A percentile compares a stretch with the other conserved stretches of the same genome.
Conservation (phyloP, 2,888 invertebrate genomes). For the Belgica antarctica region DNA sequence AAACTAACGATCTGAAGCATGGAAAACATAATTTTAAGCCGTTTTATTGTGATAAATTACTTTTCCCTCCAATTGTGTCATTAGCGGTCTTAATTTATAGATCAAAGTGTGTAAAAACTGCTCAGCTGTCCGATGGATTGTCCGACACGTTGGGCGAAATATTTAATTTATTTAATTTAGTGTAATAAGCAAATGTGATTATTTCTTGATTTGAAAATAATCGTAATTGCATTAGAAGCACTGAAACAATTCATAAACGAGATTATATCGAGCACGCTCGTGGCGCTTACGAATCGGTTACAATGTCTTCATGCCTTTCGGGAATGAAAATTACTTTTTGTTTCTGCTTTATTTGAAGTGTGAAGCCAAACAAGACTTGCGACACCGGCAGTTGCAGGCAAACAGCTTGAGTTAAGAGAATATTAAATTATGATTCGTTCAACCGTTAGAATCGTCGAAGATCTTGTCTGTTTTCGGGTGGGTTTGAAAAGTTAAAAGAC, state of each 20-base stretch:
- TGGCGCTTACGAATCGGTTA: background rate
- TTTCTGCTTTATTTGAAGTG: background rate
- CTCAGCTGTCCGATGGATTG: background rate
- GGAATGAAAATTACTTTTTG: background rate
- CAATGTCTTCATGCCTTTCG: background rate
- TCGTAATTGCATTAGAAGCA: slow-evolving; percentile 19
- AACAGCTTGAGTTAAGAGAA: too few species aligned
- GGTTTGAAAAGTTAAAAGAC: too few species aligned
- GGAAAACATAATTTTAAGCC: background rate
- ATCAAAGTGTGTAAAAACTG: background rate
- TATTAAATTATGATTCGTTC: too few species aligned
- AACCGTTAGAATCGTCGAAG: too few species aligned
- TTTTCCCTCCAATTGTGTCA: background rate
- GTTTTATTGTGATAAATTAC: background rate
- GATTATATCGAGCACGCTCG: too few species aligned
- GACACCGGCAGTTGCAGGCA: background rate
- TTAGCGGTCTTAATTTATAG: slow-evolving; percentile 8
- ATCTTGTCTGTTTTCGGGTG: too few species aligned
- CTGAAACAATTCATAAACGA: background rate
- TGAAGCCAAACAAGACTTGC: slow-evolving; percentile 21
- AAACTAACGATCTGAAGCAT: background rate
- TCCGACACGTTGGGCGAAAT: background rate
- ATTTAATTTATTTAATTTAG: background rate
- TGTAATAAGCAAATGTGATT: background rate
- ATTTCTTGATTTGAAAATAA: background rate